Conservation (phyloP, 1,140 invertebrate genomes). For the Maconellicoccus hirsutus region DNA sequence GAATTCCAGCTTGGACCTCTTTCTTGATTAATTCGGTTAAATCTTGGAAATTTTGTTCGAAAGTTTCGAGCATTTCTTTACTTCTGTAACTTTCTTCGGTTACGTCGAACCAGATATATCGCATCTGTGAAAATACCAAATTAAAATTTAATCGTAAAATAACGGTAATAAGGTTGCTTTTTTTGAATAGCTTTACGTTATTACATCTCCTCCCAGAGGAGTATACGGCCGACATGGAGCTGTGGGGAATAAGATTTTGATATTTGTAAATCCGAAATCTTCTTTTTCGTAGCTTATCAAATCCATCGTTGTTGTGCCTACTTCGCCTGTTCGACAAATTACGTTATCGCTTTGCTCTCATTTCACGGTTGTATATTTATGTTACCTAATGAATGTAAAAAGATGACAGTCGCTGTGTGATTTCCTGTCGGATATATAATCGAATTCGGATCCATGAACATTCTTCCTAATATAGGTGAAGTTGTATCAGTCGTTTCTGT, state of each 20-base stretch:
- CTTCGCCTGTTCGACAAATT: slow-evolving; percentile 41
- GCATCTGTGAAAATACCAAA: neutral
- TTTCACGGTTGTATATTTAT: slow-evolving; percentile 28
- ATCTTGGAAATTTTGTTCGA: neutral
- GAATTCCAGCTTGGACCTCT: slow-evolving; percentile 50
- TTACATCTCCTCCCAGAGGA: slow-evolving; percentile 45
- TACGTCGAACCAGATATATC: neutral
- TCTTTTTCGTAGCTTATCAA: slow-evolving; percentile 48
- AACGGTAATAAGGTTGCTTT: neutral
- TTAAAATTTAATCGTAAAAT: too few species aligned
- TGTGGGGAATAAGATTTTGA: slow-evolving; percentile 56
- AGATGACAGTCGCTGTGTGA: slow-evolving; percentile 43
- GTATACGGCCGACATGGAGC: slow-evolving; percentile 55
- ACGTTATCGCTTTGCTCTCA: neutral
- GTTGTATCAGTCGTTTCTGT: neutral
- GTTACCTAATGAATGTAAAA: slow-evolving; percentile 49
- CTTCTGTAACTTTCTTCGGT: neutral
- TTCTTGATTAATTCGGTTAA: slow-evolving; percentile 47
- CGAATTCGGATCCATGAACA: neutral
- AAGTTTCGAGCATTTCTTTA: neutral
- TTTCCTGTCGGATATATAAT: slow-evolving; percentile 2
- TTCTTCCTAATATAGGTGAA: neutral
- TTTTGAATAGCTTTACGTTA: slow-evolving; percentile 23
- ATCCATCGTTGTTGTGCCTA: slow-evolving; percentile 45
- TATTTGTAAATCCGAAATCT: slow-evolving; percentile 50